phyloP scores from a whole-genome alignment of 2,113 vertebrate genomes.

The Sinocyclocheilus maitianheensis region DNA sequence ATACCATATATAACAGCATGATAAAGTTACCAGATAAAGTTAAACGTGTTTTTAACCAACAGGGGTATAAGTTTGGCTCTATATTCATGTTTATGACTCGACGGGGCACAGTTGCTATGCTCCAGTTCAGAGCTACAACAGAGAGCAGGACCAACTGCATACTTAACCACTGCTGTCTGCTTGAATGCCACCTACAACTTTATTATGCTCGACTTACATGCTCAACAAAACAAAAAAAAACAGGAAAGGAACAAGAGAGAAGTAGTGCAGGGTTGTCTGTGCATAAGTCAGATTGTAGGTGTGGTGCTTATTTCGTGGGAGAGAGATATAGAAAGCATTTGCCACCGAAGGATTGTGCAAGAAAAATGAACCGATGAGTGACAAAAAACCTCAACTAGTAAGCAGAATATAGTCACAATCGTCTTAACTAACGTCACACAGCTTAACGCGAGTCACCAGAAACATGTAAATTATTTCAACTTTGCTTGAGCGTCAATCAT shows the following conservation, averaged over 20 bases:
- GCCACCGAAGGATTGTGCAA: neutral
- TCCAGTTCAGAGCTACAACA: slow-evolving; percentile 45
- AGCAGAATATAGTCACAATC: neutral
- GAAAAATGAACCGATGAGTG: neutral
- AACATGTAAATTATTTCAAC: neutral
- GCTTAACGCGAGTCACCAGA: slow-evolving; percentile 1
- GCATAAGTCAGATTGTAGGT: slow-evolving; percentile 18
- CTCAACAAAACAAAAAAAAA: slow-evolving; percentile 1
- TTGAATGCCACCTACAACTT: slow-evolving; percentile 28
- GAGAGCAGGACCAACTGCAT: slow-evolving; percentile 44
- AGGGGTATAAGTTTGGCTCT: neutral
- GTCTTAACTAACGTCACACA: neutral
- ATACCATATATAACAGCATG: neutral
- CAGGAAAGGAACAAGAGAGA: neutral
- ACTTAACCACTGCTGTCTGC: slow-evolving; percentile 41
- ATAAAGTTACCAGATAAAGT: neutral
- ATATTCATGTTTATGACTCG: neutral
- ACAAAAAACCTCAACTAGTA: neutral
- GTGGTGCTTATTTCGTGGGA: slow-evolving; percentile 13
- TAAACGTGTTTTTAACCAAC: neutral
- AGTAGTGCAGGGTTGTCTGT: slow-evolving; percentile 31
- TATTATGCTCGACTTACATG: slow-evolving; percentile 19
- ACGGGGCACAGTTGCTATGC: slow-evolving; percentile 25
- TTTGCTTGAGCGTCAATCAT: slow-evolving; percentile 1
- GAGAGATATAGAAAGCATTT: slow-evolving; percentile 17